phyloP scores from a whole-genome alignment of 2,888 invertebrate genomes.

The Dasysyrphus albostriatus region DNA sequence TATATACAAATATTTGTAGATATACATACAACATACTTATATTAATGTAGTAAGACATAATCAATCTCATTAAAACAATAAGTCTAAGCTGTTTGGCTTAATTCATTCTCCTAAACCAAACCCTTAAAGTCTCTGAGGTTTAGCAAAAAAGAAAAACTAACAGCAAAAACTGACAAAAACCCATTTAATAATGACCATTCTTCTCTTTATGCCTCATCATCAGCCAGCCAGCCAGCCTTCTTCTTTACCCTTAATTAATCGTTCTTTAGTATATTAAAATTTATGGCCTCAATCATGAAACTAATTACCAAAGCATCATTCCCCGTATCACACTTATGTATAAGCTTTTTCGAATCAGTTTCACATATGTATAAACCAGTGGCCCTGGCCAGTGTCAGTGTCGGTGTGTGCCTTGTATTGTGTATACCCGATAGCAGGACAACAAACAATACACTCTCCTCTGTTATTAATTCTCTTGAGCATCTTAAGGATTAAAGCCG shows the following conservation, averaged over 20 bases:
- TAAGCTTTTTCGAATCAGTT: conserved; percentile 62
- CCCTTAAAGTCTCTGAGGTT: background rate
- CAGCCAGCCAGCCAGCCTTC: background rate
- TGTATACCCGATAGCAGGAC: background rate
- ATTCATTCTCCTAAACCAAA: background rate
- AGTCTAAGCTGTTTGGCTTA: background rate
- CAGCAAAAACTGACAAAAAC: background rate
- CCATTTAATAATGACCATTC: conserved; percentile 26
- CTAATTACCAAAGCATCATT: conserved; percentile 65
- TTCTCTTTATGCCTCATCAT: background rate
- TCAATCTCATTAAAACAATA: conserved; percentile 3
- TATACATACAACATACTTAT: no score
- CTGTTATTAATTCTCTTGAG: conserved; percentile 53
- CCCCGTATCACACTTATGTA: conserved; percentile 30
- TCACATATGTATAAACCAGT: conserved; percentile 13
- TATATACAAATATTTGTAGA: no score
- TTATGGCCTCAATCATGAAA: conserved; percentile 69
- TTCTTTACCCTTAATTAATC: conserved; percentile 54
- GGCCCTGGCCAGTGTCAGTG: background rate
- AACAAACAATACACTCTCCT: conserved; percentile 29
- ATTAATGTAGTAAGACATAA: background rate
- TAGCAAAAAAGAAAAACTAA: background rate
- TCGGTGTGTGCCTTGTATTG: background rate
- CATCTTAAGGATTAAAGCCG: conserved; percentile 43
- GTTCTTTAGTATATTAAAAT: conserved; percentile 58